Evolutionary conservation across 1,140 invertebrate genomes (phyloP).

Genomic region (Holcopasites calliopsidis): DNA sequence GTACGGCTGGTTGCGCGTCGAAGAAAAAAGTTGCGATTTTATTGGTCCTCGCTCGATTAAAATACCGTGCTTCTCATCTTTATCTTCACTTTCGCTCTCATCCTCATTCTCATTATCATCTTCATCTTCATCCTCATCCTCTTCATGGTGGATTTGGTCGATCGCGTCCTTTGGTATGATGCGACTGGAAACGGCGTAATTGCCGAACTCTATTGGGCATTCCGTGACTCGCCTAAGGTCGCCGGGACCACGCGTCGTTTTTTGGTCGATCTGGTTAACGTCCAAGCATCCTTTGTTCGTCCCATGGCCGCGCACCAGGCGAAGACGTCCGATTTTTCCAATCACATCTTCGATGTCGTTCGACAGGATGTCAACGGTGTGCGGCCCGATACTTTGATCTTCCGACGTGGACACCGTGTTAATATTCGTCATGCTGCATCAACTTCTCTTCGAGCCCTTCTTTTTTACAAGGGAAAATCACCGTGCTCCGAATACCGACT

Average conservation of each 20-base stretch:
- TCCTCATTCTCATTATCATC: background rate
- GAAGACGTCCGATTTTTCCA: slow-evolving; percentile 52
- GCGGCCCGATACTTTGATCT: background rate
- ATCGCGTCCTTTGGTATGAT: too few species aligned
- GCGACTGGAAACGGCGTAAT: background rate
- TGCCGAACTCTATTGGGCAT: background rate
- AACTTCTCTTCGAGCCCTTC: background rate
- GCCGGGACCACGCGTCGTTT: too few species aligned
- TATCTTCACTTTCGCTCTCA: background rate
- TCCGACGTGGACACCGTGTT: background rate
- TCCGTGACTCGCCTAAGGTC: background rate
- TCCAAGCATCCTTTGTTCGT: background rate
- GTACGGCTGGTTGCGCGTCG: background rate
- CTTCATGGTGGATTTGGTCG: background rate
- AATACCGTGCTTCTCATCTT: background rate
- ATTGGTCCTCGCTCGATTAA: slow-evolving; percentile 22
- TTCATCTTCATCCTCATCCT: slow-evolving; percentile 3
- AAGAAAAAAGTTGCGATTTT: background rate
- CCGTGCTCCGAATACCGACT: background rate
- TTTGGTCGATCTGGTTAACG: background rate
- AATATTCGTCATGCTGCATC: slow-evolving; percentile 4
- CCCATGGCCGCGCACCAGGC: background rate
- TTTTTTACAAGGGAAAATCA: background rate
- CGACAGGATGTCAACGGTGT: background rate
- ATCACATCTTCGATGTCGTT: slow-evolving; percentile 58